Base-by-base conservation (phyloP, 1,140 invertebrate species). In the Paralvinella palmiformis region DNA sequence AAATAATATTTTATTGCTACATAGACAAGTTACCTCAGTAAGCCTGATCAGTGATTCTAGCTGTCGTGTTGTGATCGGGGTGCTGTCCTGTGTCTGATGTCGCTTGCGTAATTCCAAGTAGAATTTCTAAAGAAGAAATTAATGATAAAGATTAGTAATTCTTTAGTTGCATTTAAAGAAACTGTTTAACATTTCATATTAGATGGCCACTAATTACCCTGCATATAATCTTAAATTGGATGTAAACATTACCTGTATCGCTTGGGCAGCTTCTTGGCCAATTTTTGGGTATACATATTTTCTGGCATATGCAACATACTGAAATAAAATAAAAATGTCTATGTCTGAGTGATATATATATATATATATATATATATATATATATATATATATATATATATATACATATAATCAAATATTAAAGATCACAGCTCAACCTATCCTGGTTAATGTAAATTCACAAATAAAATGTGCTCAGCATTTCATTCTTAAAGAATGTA, bases 221-320 rank as follows among this genome's bases (percentile, higher is more conserved):
- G 10, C 37, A n/a, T 50, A 27, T 17, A 32, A 58, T 1, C 29
- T 13, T 2, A 63, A 29, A 13, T 20, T 63, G 20, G 5, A 48
- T 27, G 27, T 27, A 63, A 58, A 1, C 27, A 52, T 20, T 53
- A 79, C 77, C 75, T 79, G 86, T 13, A 96, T 73, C 5, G 87
- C 77, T 62, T 82, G 77, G 4, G 86, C 86, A 20, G 93, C 91
- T 55, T 86, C 85, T 22, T 72, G 73, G 53, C 86, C 87, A 52
- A 97, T 80, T 73, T 85, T 86, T 15, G 94, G 92, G 69, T 89
- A 86, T 0, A 95, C 89, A 82, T 94, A 92, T 77, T 92, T 89
- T 59, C 88, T 85, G 0, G 93, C 91, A 82, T 96, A 96, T 1
- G 89, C 89, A 53, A 96, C 89, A 74, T 95, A 97, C 81, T 95